Conservation (phyloP, 2,888 invertebrate genomes). For the Hybos culiciformis region DNA sequence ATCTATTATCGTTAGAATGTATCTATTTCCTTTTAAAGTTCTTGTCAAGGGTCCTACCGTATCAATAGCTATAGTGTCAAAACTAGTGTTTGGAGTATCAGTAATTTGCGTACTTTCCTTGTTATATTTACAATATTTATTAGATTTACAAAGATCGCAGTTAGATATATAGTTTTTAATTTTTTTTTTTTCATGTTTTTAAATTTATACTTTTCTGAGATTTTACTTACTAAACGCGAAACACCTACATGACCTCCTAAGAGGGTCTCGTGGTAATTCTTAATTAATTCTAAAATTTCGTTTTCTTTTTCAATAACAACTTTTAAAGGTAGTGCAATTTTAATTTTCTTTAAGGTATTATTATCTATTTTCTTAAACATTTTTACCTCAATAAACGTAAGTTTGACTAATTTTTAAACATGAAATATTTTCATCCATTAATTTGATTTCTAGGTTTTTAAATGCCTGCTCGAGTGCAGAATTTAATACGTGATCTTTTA, state of each 20-base stretch:
- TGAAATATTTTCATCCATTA: no score
- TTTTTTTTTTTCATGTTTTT: neutral
- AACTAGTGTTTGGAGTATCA: neutral
- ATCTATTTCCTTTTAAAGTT: neutral
- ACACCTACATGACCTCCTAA: neutral
- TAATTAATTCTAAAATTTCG: no score
- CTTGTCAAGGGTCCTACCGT: slow-evolving; percentile 4
- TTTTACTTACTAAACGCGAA: neutral
- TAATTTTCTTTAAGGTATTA: no score
- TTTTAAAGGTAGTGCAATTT: no score
- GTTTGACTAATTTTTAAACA: no score
- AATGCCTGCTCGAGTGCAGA: no score
- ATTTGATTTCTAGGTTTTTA: no score
- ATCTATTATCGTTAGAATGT: slow-evolving; percentile 2
- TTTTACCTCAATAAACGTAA: no score
- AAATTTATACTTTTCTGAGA: neutral
- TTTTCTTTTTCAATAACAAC: no score
- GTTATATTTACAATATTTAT: neutral
- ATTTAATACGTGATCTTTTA: no score
- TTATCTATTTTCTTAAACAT: no score
- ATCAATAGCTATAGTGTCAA: neutral
- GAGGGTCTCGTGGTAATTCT: no score
- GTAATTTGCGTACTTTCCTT: neutral
- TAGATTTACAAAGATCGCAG: neutral
- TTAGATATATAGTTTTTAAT: neutral